phyloP scores from a whole-genome alignment of 2,113 vertebrate species.

The Apteryx owenii region DNA sequence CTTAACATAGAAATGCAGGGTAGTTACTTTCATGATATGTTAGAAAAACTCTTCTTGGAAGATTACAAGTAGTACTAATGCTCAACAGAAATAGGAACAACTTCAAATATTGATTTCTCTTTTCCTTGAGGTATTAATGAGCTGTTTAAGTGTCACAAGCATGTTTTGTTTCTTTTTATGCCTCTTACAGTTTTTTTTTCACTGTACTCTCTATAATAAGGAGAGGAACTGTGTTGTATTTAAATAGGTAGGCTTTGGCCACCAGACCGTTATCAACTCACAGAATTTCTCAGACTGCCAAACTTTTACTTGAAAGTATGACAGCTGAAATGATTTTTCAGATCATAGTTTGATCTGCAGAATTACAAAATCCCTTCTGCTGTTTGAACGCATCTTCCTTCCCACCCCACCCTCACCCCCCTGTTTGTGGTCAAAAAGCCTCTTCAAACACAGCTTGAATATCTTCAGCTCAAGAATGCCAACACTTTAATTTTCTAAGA shows the following conservation, averaged over 20 bases:
- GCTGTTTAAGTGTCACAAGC: background rate
- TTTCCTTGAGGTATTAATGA: background rate
- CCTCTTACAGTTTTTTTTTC: background rate
- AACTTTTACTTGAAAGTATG: background rate
- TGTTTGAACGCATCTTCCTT: background rate
- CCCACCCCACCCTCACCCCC: too few species aligned
- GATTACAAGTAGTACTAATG: rapidly evolving
- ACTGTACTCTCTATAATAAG: rapidly evolving
- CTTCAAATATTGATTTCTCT: background rate
- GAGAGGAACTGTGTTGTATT: background rate
- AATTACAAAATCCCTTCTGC: background rate
- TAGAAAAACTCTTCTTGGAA: background rate
- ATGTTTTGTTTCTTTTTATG: background rate
- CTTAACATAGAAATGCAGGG: background rate
- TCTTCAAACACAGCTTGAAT: background rate
- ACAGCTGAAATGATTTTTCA: background rate
- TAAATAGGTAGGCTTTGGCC: background rate
- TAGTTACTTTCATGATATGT: background rate
- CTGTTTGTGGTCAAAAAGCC: background rate
- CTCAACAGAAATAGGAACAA: background rate
- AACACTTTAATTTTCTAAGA: background rate
- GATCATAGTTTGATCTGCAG: background rate
- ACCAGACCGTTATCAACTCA: background rate
- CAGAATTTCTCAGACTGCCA: background rate
- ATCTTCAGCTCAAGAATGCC: background rate